These are phyloP conservation scores for Capitella teleta DNA, from an alignment of 1,140 invertebrate species.

Conservation along the genomic window DNA sequence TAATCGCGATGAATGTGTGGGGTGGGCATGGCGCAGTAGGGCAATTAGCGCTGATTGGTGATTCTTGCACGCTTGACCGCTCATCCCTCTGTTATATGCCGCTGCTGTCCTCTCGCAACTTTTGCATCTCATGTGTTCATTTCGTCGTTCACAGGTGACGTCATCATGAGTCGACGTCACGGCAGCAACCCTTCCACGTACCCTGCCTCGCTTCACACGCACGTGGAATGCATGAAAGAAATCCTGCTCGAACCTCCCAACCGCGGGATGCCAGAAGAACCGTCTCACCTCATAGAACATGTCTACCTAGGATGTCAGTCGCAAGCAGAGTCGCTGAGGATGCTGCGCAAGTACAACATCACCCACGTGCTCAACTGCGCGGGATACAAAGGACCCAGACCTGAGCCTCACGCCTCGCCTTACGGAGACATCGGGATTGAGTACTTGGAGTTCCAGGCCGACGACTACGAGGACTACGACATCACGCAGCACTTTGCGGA, in stretches of 20 bases:
- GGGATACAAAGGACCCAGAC: constrained; percentile 11
- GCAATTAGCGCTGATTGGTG: too few species aligned
- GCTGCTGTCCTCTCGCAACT: too few species aligned
- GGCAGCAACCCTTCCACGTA: too few species aligned
- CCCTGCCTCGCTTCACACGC: too few species aligned
- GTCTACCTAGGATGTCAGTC: constrained; percentile 12
- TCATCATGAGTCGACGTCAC: too few species aligned
- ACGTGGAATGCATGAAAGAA: constrained; percentile 6
- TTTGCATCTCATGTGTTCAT: too few species aligned
- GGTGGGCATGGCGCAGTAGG: too few species aligned
- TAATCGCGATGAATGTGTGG: too few species aligned
- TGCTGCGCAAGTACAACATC: constrained; percentile 5
- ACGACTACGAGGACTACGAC: constrained; percentile 13
- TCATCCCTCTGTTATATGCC: too few species aligned
- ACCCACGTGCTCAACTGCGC: constrained; percentile 14
- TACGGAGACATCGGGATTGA: constrained; percentile 11
- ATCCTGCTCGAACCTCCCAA: constrained; percentile 10
- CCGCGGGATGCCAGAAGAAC: constrained; percentile 4
- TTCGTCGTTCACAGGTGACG: too few species aligned
- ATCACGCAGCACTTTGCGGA: constrained; percentile 10
- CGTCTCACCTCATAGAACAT: constrained; percentile 2
- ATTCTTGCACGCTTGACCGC: too few species aligned
- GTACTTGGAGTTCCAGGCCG: constrained; percentile 12
- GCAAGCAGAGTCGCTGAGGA: constrained; percentile 9
- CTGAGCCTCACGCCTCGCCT: constrained; percentile 4